Evolutionary conservation across 2,113 vertebrate genomes (phyloP).

Genomic region (Scolopax mira): DNA sequence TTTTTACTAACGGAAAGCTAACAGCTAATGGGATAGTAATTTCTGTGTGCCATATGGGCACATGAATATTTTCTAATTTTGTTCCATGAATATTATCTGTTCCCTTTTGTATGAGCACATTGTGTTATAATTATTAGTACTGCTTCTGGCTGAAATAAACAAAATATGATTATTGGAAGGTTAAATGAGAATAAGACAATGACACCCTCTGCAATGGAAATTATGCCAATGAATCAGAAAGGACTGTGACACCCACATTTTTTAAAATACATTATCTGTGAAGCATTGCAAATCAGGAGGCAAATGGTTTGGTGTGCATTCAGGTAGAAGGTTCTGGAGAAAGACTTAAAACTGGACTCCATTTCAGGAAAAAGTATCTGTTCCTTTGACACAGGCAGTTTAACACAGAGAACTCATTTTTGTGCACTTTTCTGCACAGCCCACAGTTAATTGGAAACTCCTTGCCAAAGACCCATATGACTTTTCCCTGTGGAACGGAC

Average conservation of each 20-base stretch:
- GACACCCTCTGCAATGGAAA: not conserved
- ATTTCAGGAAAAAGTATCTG: not conserved
- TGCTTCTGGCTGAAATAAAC: slow-evolving; percentile 48
- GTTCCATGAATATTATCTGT: slow-evolving; percentile 33
- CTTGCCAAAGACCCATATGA: not conserved
- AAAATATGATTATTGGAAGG: slow-evolving; percentile 58
- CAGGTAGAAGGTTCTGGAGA: not conserved
- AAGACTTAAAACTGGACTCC: not conserved
- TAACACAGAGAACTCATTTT: not conserved
- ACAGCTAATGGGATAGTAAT: slow-evolving; percentile 57
- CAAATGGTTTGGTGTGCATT: not conserved
- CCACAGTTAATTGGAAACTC: not conserved
- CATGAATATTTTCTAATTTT: slow-evolving; percentile 65
- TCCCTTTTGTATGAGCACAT: slow-evolving; percentile 40
- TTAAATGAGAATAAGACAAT: slow-evolving; percentile 55
- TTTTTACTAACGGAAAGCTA: slow-evolving; percentile 46
- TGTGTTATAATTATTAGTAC: slow-evolving; percentile 64
- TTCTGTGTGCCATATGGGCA: slow-evolving; percentile 59
- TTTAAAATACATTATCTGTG: not conserved
- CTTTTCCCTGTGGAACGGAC: not conserved
- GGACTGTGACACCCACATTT: not conserved
- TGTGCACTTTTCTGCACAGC: not conserved
- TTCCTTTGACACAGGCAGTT: not conserved
- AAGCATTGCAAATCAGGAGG: not conserved
- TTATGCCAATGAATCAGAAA: slow-evolving; percentile 26